Base-by-base conservation (phyloP, 2,888 invertebrate species). In the Acanthosepion lycidas region DNA sequence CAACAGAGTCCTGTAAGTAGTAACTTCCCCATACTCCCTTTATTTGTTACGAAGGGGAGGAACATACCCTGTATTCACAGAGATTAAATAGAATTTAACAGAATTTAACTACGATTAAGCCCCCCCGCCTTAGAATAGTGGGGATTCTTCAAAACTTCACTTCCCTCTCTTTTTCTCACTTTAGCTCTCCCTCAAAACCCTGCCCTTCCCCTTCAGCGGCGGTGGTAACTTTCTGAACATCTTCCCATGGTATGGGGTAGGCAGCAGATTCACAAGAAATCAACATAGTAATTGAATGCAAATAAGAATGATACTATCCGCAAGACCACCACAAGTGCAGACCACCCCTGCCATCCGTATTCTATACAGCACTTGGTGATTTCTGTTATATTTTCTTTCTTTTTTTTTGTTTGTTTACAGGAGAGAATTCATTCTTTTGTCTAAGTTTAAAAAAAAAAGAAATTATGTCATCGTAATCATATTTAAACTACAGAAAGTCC, bases 221-320 rank as follows among this genome's bases (percentile, higher is more conserved):
- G 42, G n/a, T 78, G n/a, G 78, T 78, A 78, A 78, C 78, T 78
- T 78, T 78, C n/a, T n/a, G n/a, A 78, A 78, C n/a, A 78, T 78
- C 78, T 78, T 78, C n/a, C 78, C 78, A 78, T 78, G 78, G 9
- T 78, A 15, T 33, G 78, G 33, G 78, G n/a, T 12, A 33, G 78
- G 78, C n/a, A 33, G 78, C 78, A 78, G 33, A 78, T n/a, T 78
- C n/a, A 28, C n/a, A 33, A 78, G n/a, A 78, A 78, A 78, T 15
- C 78, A 78, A 33, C n/a, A 78, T 78, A 33, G n/a, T n/a, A 33
- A 78, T 78, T 78, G 78, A n/a, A 78, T 78, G 78, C 8, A n/a
- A 78, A 1, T 23, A 78, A 78, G 78, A 78, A 12, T 78, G n/a
- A 23, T 78, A 78, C 4, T 78, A 33, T 78, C 18, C 78, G n/a